Percentiles rank a stretch among this genome's conserved stretches.
Evolutionary conservation across 2,113 vertebrate species (phyloP).

Genomic region (Microcebus lehilahytsara): DNA sequence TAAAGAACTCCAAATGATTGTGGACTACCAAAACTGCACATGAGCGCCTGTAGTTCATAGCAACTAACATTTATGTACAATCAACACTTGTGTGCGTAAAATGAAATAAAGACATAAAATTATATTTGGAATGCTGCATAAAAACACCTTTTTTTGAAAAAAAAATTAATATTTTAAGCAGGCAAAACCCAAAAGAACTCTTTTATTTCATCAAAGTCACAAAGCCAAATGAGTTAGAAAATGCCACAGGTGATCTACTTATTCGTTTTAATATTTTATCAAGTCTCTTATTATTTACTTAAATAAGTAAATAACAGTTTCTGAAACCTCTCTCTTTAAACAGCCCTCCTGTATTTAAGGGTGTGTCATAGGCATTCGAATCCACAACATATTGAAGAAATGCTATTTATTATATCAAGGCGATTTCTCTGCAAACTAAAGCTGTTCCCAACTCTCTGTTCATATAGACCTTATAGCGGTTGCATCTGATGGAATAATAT

Average conservation of each 20-base stretch:
- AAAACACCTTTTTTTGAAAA: accelerated
- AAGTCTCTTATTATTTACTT: background rate
- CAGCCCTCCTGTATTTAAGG: background rate
- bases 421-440: background rate
- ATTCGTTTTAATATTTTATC: too few species aligned
- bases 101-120: background rate
- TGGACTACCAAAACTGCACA: background rate
- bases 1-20: background rate
- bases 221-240: background rate
- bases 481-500: too few species aligned
- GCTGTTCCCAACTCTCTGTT: too few species aligned
- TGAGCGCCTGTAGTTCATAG: accelerated
- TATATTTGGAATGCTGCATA: too few species aligned
- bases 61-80: accelerated
- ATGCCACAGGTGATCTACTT: background rate
- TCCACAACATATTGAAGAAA: too few species aligned
- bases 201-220: background rate
- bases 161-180: accelerated
- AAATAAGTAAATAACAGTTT: background rate
- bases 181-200: background rate
- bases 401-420: too few species aligned
- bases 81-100: background rate
- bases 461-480: too few species aligned
- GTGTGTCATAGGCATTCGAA: background rate
- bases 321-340: background rate